Evolutionary conservation across 2,113 vertebrate genomes (phyloP).

Genomic region (Furnarius figulus): DNA sequence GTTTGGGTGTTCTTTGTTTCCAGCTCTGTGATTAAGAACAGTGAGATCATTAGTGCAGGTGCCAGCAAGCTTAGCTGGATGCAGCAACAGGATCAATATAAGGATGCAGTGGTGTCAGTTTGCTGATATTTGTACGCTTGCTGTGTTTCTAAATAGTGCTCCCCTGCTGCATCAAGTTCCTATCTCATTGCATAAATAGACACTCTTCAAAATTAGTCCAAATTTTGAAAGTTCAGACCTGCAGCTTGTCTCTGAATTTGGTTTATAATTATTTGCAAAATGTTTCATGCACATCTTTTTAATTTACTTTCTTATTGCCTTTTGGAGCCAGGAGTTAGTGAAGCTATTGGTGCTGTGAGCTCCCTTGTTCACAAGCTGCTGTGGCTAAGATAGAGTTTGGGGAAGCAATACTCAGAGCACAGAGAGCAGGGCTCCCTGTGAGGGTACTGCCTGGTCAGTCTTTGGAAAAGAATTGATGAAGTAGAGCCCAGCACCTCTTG

Average conservation of each 20-base stretch:
- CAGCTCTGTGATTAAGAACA: conserved; percentile 45
- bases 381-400: neutral
- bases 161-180: conserved; percentile 8
- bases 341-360: neutral
- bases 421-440: neutral
- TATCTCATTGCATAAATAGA: conserved; percentile 27
- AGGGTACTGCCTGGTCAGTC: neutral
- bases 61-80: conserved; percentile 17
- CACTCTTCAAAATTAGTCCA: neutral
- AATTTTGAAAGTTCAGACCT: conserved; percentile 21
- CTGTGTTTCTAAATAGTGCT: conserved; percentile 38
- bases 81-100: conserved; percentile 35
- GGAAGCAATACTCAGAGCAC: neutral
- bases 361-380: neutral
- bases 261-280: conserved; percentile 40
- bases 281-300: conserved; percentile 1
- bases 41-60: conserved; percentile 24
- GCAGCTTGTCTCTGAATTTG: neutral
- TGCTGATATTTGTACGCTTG: neutral
- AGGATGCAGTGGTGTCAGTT: neutral
- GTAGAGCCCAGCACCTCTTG: neutral
- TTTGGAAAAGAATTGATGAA: neutral
- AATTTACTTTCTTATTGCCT: conserved; percentile 23
- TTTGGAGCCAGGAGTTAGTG: neutral
- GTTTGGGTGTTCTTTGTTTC: conserved; percentile 12